Evolutionary conservation across 2,113 vertebrate species (phyloP), one percentile per base, ranked within the genome.

Genomic region (Oophaga pumilio): DNA sequence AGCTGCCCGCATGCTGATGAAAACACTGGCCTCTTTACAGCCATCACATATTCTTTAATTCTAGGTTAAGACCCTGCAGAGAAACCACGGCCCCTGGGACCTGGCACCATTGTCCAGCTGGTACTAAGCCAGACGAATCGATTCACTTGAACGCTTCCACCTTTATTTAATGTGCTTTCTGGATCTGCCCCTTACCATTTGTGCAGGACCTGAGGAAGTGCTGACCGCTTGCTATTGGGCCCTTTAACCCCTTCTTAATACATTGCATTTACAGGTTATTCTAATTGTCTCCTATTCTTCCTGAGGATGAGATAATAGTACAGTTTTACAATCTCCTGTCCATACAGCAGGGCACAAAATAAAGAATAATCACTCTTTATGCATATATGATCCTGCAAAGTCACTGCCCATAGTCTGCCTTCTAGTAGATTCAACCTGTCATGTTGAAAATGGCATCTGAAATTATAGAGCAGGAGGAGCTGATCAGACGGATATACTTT

Each of bases 161-260:
- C 94, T 94, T 95, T 96, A 96, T 96, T 96, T 96, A 96, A 95
- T 95, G 95, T 91, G 89, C 91, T 74, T 93, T 92, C 92, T 95
- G 94, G 95, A 96, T 94, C 95, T 95, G 91, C 91, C 94, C 94
- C 94, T 95, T 94, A 95, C 95, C 94, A 95, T 78, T 56, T 26
- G 43, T 50, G 56, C 28, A 62, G 57, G 11, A 60, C 66, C 18
- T 43, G 26, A 87, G 78, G 78, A 81, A 60, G 78, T 96, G 95
- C 94, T 96, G 93, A 82, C 57, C 56, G n/a, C 43, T 26, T 33
- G 15, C 43, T 26, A n/a, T 64, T 18, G 69, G 74, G 79, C 68
- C 53, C 85, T 62, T 73, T 87, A 87, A 87, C 85, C 66, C 52
- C 59, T 28, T 69, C 15, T 52, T 74, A 26, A 49, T 59, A 64